Conservation (phyloP, 2,888 invertebrate genomes). For the Beris chalybata region DNA sequence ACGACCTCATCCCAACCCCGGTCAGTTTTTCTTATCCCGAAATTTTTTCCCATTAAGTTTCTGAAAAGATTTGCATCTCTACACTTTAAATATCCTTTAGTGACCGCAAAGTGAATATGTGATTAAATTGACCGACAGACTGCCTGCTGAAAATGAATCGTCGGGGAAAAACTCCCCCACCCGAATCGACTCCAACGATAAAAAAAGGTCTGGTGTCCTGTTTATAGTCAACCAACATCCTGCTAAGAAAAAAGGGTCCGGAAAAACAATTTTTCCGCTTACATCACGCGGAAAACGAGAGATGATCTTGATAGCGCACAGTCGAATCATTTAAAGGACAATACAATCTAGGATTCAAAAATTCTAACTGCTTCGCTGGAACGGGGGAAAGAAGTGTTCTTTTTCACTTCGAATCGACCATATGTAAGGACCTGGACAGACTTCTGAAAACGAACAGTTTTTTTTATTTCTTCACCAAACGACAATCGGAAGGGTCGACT, state of each 20-base stretch:
- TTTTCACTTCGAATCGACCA: conserved; percentile 1
- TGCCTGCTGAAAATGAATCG: conserved; percentile 50
- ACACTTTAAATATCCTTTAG: conserved; percentile 18
- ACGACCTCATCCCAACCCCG: too few species aligned
- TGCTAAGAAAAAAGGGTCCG: background rate
- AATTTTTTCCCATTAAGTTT: too few species aligned
- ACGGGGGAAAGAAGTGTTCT: background rate
- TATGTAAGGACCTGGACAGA: conserved; percentile 8
- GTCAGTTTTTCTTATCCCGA: too few species aligned
- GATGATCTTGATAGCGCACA: too few species aligned
- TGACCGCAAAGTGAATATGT: conserved; percentile 21
- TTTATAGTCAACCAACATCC: too few species aligned
- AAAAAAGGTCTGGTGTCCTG: too few species aligned
- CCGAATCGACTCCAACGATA: background rate
- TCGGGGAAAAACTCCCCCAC: conserved; percentile 3
- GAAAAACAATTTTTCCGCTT: conserved; percentile 33
- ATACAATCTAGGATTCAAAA: background rate
- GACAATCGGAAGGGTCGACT: conserved; percentile 18
- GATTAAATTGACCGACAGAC: conserved; percentile 50
- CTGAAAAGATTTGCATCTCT: too few species aligned
- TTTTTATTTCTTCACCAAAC: background rate
- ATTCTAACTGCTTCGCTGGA: background rate
- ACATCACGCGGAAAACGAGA: conserved; percentile 23
- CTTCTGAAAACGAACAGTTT: background rate
- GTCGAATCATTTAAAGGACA: too few species aligned